Percentiles rank a stretch among this genome's conserved stretches.
These are phyloP conservation scores for Wiebesia pumilae DNA, from an alignment of 1,140 invertebrate genomes.

Conservation along the genomic window DNA sequence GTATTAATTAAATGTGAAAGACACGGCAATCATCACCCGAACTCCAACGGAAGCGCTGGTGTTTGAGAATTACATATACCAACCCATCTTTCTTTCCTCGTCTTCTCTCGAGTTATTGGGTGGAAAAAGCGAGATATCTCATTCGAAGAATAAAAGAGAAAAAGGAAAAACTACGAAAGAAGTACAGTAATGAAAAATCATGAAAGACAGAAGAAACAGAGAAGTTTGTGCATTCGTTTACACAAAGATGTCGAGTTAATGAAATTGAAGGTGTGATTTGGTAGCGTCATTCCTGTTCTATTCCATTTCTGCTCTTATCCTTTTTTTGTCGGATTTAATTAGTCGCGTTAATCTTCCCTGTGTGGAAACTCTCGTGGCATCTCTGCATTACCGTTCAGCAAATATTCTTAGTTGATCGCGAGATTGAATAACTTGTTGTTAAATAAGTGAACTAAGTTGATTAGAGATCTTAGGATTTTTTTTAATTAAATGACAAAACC, in stretches of 20 bases:
- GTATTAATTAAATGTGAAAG: neutral
- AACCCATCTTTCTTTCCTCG: neutral
- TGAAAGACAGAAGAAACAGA: neutral
- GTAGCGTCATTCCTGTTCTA: neutral
- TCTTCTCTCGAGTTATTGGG: constrained; percentile 8
- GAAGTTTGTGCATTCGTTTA: neutral
- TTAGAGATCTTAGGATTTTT: neutral
- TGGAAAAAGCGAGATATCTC: neutral
- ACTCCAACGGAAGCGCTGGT: too few species aligned
- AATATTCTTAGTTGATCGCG: neutral
- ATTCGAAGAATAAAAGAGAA: neutral
- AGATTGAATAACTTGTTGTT: neutral
- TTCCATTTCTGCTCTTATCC: neutral
- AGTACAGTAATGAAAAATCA: neutral
- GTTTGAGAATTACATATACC: neutral
- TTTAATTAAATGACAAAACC: neutral
- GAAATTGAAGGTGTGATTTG: constrained; percentile 39
- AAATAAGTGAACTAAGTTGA: neutral
- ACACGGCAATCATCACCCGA: neutral
- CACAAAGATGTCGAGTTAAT: constrained; percentile 30
- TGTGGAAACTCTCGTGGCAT: neutral
- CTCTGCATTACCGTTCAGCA: neutral
- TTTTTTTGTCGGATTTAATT: neutral
- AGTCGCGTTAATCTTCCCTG: neutral
- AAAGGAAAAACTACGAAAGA: neutral